Evolutionary conservation across 2,888 invertebrate genomes (phyloP), one percentile per base, ranked within the genome.

Genomic region (Hypercompe scribonia): DNA sequence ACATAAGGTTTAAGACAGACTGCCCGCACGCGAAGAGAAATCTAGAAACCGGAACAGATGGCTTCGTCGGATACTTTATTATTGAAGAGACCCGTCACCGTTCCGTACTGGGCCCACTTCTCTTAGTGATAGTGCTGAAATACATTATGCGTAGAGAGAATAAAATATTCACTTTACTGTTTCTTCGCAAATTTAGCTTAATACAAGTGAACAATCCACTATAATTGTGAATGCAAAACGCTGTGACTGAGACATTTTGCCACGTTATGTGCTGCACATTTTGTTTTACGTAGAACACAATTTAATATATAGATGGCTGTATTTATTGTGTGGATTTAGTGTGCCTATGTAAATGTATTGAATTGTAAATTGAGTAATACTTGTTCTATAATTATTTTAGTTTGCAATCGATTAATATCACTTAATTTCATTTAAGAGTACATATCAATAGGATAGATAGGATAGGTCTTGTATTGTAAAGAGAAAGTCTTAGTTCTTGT

Each of bases 1-100:
- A 82, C 70, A 69, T 77, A 70, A 82, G 75, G 69, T 39, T 68
- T 68, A 68, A 70, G 54, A 77, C 72, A 73, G n/a, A 50, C 69
- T 68, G 68, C 34, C n/a, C 63, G 71, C 63, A 58, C 54, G 68
- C 65, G 61, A 65, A 68, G 77, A 79, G 80, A 82, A 82, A 82
- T 84, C 75, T 34, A 67, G 61, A 79, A 81, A 70, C 84, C 79
- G 82, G 84, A 84, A 82, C 77, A 68, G 79, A 79, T 81, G 76
- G 31, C 74, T 39, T 46, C 74, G 65, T 58, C 64, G 70, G 74
- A 79, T 77, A 77, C 74, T 84, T 81, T 84, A 79, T 82, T 84
- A 81, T 71, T 72, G 77, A 74, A 65, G 84, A 78, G 70, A 39
- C 54, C 67, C 74, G 75, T 71, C 72, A 68, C 67, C 34, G 39